phyloP scores from a whole-genome alignment of 2,113 vertebrate species.

The Cynopterus brachyotis region DNA sequence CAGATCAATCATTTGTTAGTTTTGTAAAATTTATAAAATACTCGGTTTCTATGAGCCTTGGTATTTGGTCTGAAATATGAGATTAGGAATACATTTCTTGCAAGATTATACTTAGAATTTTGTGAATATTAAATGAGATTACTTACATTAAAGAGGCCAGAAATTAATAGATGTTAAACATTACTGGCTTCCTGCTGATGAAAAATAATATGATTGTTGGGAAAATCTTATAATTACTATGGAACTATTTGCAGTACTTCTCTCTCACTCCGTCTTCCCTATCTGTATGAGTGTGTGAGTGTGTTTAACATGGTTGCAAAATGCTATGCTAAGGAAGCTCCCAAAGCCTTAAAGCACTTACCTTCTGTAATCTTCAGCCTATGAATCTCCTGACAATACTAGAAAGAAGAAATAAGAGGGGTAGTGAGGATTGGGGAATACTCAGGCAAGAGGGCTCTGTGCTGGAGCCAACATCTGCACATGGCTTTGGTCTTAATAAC shows the following conservation, averaged over 20 bases:
- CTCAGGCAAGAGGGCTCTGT: conserved; percentile 49
- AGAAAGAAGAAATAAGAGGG: conserved; percentile 59
- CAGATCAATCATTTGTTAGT: not conserved
- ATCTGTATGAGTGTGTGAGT: no score
- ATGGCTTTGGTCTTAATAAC: conserved; percentile 79
- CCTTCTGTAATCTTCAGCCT: conserved; percentile 64
- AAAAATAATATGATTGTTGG: not conserved
- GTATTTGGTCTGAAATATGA: not conserved
- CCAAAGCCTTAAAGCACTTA: conserved; percentile 58
- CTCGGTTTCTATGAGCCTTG: not conserved
- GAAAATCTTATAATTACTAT: not conserved
- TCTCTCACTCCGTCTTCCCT: not conserved
- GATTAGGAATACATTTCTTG: not conserved
- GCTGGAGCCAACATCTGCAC: conserved; percentile 60
- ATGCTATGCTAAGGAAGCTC: conserved; percentile 39
- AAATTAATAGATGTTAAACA: not conserved
- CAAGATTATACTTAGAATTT: not conserved
- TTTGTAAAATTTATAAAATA: not conserved
- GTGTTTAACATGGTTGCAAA: conserved; percentile 2
- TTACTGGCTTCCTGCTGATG: not conserved
- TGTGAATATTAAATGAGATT: not conserved
- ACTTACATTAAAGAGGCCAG: not conserved
- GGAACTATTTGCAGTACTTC: not conserved
- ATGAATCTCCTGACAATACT: conserved; percentile 45
- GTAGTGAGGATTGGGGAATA: conserved; percentile 62